Evolutionary conservation across 2,888 invertebrate genomes (phyloP).

Genomic region (Gortyna flavago): DNA sequence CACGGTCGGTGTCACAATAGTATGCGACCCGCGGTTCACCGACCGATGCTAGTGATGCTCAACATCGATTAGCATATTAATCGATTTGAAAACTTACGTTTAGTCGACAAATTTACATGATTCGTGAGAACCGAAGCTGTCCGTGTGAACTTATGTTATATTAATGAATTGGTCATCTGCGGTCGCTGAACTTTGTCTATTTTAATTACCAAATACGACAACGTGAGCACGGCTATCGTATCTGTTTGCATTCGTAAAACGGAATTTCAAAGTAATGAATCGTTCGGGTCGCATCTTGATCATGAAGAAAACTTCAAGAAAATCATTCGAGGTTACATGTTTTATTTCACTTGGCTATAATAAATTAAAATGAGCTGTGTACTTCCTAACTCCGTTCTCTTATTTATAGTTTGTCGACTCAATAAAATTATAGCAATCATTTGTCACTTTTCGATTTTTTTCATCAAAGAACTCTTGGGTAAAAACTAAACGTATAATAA

Average conservation of each 20-base stretch:
- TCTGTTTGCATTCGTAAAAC: slow-evolving; percentile 59
- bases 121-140: slow-evolving; percentile 88
- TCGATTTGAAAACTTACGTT: slow-evolving; percentile 90
- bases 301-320: slow-evolving; percentile 19
- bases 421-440: slow-evolving; percentile 50
- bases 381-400: slow-evolving; percentile 8
- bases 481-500: slow-evolving; percentile 31
- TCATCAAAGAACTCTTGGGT: slow-evolving; percentile 1
- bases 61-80: slow-evolving; percentile 89
- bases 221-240: slow-evolving; percentile 66
- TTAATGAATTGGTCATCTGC: slow-evolving; percentile 89
- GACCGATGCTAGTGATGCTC: slow-evolving; percentile 88
- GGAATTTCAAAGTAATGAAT: slow-evolving; percentile 39
- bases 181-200: slow-evolving; percentile 84
- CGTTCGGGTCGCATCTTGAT: slow-evolving; percentile 29
- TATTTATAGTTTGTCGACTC: slow-evolving; percentile 39
- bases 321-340: slow-evolving; percentile 3
- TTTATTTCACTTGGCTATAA: slow-evolving; percentile 26
- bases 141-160: slow-evolving; percentile 89
- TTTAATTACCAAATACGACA: slow-evolving; percentile 81
- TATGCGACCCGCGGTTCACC: slow-evolving; percentile 85
- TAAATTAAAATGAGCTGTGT: slow-evolving; percentile 37
- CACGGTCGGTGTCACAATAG: slow-evolving; percentile 94
- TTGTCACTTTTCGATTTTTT: slow-evolving; percentile 45
- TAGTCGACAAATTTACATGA: slow-evolving; percentile 90